Percentiles rank a stretch among this genome's conserved stretches.
Conservation (phyloP, 2,888 invertebrate species). For the Caradrina kadenii region DNA sequence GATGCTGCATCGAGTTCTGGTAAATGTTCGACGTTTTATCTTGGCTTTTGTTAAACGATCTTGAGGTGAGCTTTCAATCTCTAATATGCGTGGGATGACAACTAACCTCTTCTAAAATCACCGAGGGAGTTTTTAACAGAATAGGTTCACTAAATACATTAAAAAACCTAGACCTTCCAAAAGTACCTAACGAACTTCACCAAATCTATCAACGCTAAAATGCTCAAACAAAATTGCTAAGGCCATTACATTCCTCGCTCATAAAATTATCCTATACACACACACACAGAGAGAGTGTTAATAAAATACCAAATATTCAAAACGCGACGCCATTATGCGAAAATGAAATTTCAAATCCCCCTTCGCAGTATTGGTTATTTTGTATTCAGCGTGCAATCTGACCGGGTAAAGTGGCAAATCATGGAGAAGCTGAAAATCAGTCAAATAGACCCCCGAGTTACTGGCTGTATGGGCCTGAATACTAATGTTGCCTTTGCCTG, state of each 20-base stretch:
- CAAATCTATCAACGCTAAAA: conserved; percentile 40
- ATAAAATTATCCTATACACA: conserved; percentile 58
- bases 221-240: conserved; percentile 59
- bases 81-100: too few relatives aligned
- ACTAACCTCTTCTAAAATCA: too few relatives aligned
- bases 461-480: conserved; percentile 80
- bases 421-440: conserved; percentile 90
- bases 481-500: conserved; percentile 72
- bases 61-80: too few relatives aligned
- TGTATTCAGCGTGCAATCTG: conserved; percentile 84
- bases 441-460: conserved; percentile 89
- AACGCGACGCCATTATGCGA: conserved; percentile 83
- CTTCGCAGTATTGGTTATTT: conserved; percentile 80
- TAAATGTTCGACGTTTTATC: too few relatives aligned
- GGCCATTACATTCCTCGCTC: conserved; percentile 55
- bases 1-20: too few relatives aligned
- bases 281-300: conserved; percentile 58
- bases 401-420: conserved; percentile 90
- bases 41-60: too few relatives aligned
- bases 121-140: too few relatives aligned
- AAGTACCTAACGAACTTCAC: conserved; percentile 22
- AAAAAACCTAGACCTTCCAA: conserved; percentile 2
- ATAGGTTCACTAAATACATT: too few relatives aligned
- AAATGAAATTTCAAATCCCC: conserved; percentile 87
- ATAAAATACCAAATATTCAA: conserved; percentile 83